Conservation (phyloP, 2,888 invertebrate genomes). For the Eulithis testata region DNA sequence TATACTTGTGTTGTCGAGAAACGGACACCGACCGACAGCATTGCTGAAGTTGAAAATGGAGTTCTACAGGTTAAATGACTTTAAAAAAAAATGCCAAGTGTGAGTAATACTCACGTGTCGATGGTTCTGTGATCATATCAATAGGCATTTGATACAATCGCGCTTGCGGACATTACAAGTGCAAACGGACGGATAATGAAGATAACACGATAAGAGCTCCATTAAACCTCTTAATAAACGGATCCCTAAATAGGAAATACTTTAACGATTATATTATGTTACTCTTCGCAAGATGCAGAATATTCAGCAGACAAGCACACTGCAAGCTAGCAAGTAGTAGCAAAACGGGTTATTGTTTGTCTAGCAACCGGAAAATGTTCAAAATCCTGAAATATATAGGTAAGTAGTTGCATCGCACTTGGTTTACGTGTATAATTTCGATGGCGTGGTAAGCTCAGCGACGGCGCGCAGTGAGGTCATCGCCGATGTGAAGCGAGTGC, state of each 20-base stretch:
- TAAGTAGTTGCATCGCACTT: conserved; percentile 31
- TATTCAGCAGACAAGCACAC: conserved; percentile 4
- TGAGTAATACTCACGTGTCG: too few species aligned
- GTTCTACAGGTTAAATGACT: too few species aligned
- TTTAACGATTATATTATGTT: too few species aligned
- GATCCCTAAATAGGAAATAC: too few species aligned
- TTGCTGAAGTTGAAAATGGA: background rate
- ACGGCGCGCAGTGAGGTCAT: conserved; percentile 71
- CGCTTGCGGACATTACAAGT: too few species aligned
- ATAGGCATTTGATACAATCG: too few species aligned
- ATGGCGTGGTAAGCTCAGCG: conserved; percentile 52
- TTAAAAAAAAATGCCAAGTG: too few species aligned
- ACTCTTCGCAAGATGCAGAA: background rate
- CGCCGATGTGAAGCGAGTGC: conserved; percentile 58
- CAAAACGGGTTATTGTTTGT: background rate
- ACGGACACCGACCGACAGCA: background rate
- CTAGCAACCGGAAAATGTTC: conserved; percentile 17
- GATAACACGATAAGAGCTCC: too few species aligned
- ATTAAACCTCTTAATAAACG: too few species aligned
- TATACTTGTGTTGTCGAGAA: background rate
- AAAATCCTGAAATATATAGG: conserved; percentile 24
- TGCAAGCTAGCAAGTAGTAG: conserved; percentile 3
- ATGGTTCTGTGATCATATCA: too few species aligned
- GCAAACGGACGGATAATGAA: too few species aligned
- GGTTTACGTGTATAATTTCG: conserved; percentile 50